A percentile compares a stretch with the other conserved stretches of the same genome.
Evolutionary conservation across 2,888 invertebrate species (phyloP).

Genomic region (Tubiluchus corallicola): DNA sequence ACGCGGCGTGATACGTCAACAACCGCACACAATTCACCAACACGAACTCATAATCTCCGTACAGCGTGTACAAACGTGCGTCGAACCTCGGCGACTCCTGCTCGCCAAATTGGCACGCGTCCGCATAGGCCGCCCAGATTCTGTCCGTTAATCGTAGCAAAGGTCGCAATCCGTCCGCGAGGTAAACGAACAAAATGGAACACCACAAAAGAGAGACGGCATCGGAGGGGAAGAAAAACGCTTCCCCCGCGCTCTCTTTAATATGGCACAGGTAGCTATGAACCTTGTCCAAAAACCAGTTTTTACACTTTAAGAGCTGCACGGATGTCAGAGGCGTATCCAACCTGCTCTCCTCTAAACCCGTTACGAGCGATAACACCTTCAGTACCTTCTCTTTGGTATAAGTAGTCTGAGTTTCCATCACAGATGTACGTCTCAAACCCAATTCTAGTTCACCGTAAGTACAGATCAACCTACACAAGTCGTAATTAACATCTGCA

Average conservation of each 20-base stretch:
- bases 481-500: neutral
- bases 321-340: neutral
- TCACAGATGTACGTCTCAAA: no score
- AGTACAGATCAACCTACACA: conserved; percentile 9
- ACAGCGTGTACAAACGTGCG: neutral
- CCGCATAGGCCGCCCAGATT: neutral
- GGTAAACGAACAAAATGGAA: conserved; percentile 22
- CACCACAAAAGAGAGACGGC: conserved; percentile 17
- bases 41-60: conserved; percentile 6
- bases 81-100: neutral
- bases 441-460: conserved; percentile 13
- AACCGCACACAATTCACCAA: conserved; percentile 14
- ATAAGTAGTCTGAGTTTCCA: neutral
- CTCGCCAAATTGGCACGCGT: neutral
- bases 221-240: neutral
- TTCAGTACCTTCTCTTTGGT: neutral
- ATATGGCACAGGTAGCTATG: neutral
- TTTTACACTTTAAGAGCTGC: neutral
- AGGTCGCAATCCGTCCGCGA: conserved; percentile 17
- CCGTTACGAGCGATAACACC: neutral
- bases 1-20: conserved; percentile 18
- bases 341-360: neutral
- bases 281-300: neutral
- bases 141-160: conserved; percentile 13
- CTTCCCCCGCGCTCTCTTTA: neutral